Conservation (phyloP, 2,888 invertebrate genomes). For the Ernsta delagoae region DNA sequence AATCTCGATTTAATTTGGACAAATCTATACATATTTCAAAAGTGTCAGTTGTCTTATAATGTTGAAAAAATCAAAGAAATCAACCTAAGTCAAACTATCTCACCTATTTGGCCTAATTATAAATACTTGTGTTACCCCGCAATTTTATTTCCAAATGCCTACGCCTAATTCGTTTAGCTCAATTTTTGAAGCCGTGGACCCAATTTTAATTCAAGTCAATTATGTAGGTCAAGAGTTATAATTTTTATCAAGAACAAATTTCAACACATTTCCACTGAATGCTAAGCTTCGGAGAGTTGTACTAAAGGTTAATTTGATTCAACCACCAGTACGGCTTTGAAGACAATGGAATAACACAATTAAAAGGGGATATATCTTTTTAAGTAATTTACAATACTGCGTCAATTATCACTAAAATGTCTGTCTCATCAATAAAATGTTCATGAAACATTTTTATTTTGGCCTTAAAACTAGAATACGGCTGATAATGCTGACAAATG, state of each 20-base stretch:
- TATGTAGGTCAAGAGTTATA: not conserved
- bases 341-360: too few species aligned
- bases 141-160: constrained; percentile 44
- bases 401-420: constrained; percentile 47
- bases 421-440: constrained; percentile 44
- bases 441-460: constrained; percentile 35
- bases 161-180: constrained; percentile 74
- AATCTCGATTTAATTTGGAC: too few species aligned
- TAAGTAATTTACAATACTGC: constrained; percentile 45
- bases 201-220: constrained; percentile 41
- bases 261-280: too few species aligned
- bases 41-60: too few species aligned
- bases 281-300: too few species aligned
- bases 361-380: constrained; percentile 30
- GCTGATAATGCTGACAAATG: not conserved
- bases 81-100: constrained; percentile 18
- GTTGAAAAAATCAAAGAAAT: constrained; percentile 2
- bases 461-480: not conserved
- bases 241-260: not conserved
- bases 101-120: constrained; percentile 31
- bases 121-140: constrained; percentile 29
- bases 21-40: too few species aligned
- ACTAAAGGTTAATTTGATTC: too few species aligned
- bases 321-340: too few species aligned
- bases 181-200: constrained; percentile 73